Base-by-base conservation (phyloP, 1,140 invertebrate genomes). In the Pseudomyrmex cubaensis region DNA sequence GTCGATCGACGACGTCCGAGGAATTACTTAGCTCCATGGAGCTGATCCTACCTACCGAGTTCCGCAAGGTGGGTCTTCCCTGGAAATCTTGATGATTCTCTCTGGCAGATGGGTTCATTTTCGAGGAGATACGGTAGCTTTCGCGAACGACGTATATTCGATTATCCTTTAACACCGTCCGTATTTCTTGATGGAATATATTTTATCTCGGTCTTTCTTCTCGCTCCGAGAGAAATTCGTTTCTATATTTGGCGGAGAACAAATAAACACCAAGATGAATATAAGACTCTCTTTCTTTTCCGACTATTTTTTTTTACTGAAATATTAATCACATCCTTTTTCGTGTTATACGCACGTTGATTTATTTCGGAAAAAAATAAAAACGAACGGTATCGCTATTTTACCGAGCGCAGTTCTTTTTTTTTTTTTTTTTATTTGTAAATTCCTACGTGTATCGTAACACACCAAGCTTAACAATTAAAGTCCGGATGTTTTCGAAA, bases 31-130 rank as follows among this genome's bases (percentile, higher is more conserved):
- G 52, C 76, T 35, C 54, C 64, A 57, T 54, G 64, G 64, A 78
- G 15, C 70, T 78, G 76, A 78, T 78, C 76, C 76, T 57, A 78
- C 20, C 35, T 35, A 35, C 1, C 52, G 20, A 69, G 64, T 70
- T 35, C 76, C 44, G 44, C 35, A 35, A 7, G 35, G 35, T 35
- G 44, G 12, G 64, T 13, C 70, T 70, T 17, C 15, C 44, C 22
- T 25, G 54, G 70, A 78, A 78, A 78, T 78, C 76, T 78, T 78
- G 54, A 78, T 78, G 76, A 78, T 70, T 78, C 15, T 69, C 54
- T 78, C 12, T 35, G 52, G 20, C 52, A 78, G 52, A 59, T 69
- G 22, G 76, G 17, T 78, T 70, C 15, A 78, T 78, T 52, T 20
- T 25, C 52, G 20, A 70, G 54, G 1, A 70, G 64, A 78, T 69